Evolutionary conservation across 2,797 vertebrate species (phyloP).

Genomic region (Luscinia megarhynchos): DNA sequence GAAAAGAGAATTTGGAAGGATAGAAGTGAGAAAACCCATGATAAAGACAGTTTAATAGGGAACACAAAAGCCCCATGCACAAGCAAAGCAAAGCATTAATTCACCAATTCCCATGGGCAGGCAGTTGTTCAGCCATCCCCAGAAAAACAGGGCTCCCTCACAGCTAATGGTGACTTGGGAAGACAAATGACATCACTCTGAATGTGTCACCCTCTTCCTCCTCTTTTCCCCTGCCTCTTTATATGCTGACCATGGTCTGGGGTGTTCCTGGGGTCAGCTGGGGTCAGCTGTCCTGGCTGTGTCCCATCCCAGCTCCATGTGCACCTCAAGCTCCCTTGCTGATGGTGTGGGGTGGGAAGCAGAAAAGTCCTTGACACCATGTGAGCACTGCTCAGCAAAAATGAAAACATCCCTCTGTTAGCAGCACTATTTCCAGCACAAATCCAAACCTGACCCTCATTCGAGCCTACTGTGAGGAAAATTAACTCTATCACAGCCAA

Average conservation of each 20-base stretch:
- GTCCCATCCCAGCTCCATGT: not conserved
- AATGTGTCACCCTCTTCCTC: not conserved
- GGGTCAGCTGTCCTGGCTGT: not conserved
- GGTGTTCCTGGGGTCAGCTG: not conserved
- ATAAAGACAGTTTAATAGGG: not conserved
- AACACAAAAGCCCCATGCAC: not conserved
- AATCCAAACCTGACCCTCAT: not conserved
- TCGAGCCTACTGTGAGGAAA: not conserved
- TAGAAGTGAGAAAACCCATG: not conserved
- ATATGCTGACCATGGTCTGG: not conserved
- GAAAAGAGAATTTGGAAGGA: not conserved
- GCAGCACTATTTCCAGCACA: not conserved
- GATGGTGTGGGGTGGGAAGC: not conserved
- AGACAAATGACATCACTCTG: not conserved
- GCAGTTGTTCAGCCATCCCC: not conserved
- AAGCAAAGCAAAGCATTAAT: not conserved
- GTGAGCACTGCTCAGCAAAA: not conserved
- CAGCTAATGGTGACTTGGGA: not conserved
- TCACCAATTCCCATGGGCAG: not conserved
- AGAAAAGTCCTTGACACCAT: not conserved
- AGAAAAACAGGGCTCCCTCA: not conserved
- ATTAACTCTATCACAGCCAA: not conserved
- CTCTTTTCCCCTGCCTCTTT: not conserved
- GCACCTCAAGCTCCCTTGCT: not conserved
- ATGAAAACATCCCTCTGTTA: not conserved